Percentiles rank a stretch among this genome's conserved stretches.
phyloP scores from a whole-genome alignment of 30 jellyfish, hydroid and myxozoan genomes.

The Pelagia noctiluca region DNA sequence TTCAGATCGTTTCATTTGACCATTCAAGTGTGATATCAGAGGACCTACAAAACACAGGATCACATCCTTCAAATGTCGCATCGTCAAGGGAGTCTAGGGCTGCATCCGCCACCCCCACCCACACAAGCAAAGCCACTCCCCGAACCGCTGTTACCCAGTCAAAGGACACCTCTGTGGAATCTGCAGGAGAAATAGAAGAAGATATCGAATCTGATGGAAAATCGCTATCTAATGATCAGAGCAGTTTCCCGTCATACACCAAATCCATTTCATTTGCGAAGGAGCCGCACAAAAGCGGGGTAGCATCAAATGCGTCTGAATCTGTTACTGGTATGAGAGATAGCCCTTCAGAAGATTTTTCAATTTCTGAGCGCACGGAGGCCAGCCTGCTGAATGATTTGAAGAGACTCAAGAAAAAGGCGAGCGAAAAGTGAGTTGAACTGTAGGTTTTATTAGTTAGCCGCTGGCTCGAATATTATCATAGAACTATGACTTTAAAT shows the following conservation, averaged over 20 bases:
- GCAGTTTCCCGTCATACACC: constrained; percentile 57
- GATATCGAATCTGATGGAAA: constrained; percentile 37
- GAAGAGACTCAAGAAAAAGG: constrained; percentile 67
- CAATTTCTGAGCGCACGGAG: constrained; percentile 61
- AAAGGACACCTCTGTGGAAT: constrained; percentile 18
- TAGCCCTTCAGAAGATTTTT: constrained; percentile 64
- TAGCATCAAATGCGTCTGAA: too few species aligned
- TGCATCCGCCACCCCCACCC: constrained; percentile 3
- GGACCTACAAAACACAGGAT: not conserved
- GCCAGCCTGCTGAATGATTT: constrained; percentile 81
- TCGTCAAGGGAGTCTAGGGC: constrained; percentile 9
- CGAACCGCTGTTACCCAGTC: too few species aligned
- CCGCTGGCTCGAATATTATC: not conserved
- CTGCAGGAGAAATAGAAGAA: constrained; percentile 71
- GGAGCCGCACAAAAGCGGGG: constrained; percentile 22
- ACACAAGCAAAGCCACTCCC: too few species aligned
- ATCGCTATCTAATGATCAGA: constrained; percentile 26
- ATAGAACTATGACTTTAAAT: too few species aligned
- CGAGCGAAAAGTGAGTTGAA: constrained; percentile 81
- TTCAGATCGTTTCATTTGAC: constrained; percentile 54
- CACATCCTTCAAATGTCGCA: constrained; percentile 2
- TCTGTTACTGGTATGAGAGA: constrained; percentile 30
- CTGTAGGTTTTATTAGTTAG: not conserved
- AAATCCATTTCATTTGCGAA: not conserved
- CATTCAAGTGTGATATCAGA: constrained; percentile 42